Evolutionary conservation across 2,113 vertebrate genomes (phyloP).

Genomic region (Phylloscopus whistleri): DNA sequence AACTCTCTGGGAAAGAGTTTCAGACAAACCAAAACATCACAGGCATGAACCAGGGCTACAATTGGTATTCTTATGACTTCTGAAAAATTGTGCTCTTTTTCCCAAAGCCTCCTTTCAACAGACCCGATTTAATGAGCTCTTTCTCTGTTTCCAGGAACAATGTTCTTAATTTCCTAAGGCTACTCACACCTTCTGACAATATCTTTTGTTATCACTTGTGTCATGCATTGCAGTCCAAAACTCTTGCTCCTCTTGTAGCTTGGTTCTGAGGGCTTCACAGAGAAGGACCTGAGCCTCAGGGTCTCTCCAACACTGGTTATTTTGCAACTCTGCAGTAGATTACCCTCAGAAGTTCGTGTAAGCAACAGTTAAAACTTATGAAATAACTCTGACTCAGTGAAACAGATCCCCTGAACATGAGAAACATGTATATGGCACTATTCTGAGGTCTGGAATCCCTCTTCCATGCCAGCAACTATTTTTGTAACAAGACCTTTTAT

Average conservation of each 20-base stretch:
- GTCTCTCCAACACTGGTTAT: background rate
- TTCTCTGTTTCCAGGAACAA: background rate
- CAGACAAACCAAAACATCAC: too few species aligned
- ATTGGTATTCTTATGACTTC: background rate
- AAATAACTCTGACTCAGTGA: background rate
- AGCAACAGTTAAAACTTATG: background rate
- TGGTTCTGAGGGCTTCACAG: background rate
- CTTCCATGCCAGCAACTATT: conserved; percentile 17
- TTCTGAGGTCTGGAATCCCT: background rate
- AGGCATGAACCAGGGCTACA: too few species aligned
- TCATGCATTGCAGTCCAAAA: background rate
- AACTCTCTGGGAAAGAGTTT: too few species aligned
- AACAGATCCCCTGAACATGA: background rate
- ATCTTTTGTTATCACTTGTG: background rate
- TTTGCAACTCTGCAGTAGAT: background rate
- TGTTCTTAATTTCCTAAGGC: background rate
- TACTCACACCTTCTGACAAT: background rate
- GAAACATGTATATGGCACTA: background rate
- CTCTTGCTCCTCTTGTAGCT: background rate
- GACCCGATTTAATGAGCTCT: background rate
- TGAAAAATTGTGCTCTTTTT: background rate
- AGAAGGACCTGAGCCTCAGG: background rate
- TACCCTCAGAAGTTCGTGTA: background rate
- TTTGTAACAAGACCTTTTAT: conserved; percentile 9
- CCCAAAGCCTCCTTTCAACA: background rate